Evolutionary conservation across 2,797 vertebrate genomes (phyloP), one percentile per base, ranked within the genome.

Genomic region (Coracias cyanogaster): DNA sequence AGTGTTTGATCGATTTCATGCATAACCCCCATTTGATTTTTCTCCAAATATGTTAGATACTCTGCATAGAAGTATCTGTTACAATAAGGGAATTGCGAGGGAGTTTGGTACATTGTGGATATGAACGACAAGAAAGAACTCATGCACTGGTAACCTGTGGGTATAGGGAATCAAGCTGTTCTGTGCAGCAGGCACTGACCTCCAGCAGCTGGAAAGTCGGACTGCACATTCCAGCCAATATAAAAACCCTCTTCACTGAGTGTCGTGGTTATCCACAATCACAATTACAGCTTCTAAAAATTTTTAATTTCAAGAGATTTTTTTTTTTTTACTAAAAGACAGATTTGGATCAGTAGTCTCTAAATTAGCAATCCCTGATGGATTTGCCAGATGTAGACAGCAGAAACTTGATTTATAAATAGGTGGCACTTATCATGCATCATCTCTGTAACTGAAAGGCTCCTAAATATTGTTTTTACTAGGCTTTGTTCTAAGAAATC

Each of bases 91-190:
- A 62, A 39, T 24, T 55, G 39, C 41, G 66, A 91, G 22, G 37
- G 41, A 57, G 6, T 43, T 57, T 18, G 57, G 45, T 37, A 48
- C 64, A 48, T 3, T 24, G 37, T n/a, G 21, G 57, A 10, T 67
- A 15, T 21, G 28, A 80, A 82, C 58, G 43, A 13, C 29, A 70
- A 29, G 37, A n/a, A 54, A 18, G 39, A 51, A 5, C 28, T 65
- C 8, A 0, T 1, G 0, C 7, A 1, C 12, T n/a, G 33, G 22
- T 35, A 49, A 15, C 18, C 33, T 6, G 1, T 8, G 16, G 5
- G 0, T 3, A 35, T 2, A 24, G 14, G 31, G 45, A 49, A 39
- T 19, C 35, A 65, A 54, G 31, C 14, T 61, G 26, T 33, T 69
- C 21, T 26, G 28, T 24, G 72, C 60, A 33, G n/a, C 49, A 82